These are phyloP conservation scores for Eupithecia subfuscata DNA, from an alignment of 2,888 invertebrate genomes.

Conservation along the genomic window DNA sequence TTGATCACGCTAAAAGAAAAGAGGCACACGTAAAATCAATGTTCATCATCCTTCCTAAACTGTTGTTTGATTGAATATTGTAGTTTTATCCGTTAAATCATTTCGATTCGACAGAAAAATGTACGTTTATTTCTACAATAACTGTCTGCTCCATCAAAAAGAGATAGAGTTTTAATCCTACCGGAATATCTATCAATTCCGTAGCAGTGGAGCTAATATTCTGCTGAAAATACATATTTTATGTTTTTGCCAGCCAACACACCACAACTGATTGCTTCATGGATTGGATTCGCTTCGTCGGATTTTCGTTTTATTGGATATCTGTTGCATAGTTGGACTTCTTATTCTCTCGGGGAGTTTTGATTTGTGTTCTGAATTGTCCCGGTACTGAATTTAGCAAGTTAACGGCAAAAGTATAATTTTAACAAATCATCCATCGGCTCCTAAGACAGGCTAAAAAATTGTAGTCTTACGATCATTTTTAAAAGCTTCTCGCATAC, in stretches of 20 bases:
- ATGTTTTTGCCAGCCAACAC: constrained; percentile 50
- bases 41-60: neutral
- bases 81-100: neutral
- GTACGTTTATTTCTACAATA: neutral
- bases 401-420: neutral
- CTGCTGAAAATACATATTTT: constrained; percentile 59
- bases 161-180: constrained; percentile 68
- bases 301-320: constrained; percentile 40
- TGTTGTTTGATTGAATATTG: neutral
- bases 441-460: neutral
- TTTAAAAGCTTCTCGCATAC: neutral
- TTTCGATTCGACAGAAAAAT: neutral
- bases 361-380: constrained; percentile 1
- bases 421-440: neutral
- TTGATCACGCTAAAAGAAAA: neutral
- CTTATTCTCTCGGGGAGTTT: neutral
- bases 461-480: neutral
- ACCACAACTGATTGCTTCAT: constrained; percentile 59
- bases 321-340: constrained; percentile 25
- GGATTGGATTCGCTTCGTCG: constrained; percentile 45
- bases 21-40: neutral
- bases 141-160: constrained; percentile 58
- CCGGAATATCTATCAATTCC: constrained; percentile 61
- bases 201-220: constrained; percentile 56
- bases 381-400: neutral